phyloP scores from a whole-genome alignment of 2,797 vertebrate species.

The Kryptopterus vitreolus region DNA sequence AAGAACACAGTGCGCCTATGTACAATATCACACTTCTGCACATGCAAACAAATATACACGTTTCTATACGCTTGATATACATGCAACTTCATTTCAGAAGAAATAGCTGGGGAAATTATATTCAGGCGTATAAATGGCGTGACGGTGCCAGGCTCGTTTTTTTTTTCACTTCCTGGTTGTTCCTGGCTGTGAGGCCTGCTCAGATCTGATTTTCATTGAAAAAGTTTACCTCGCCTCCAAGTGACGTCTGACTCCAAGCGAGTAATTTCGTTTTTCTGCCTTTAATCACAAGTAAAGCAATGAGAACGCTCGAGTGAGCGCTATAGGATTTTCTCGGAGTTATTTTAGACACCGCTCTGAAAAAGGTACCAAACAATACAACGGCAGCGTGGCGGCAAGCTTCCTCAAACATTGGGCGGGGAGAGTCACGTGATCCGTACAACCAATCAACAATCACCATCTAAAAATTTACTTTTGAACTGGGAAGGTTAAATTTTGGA shows the following conservation, averaged over 20 bases:
- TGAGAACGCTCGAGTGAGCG: not conserved
- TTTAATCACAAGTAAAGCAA: not conserved
- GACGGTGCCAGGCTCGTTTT: no score
- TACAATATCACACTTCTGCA: not conserved
- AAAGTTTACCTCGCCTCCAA: slow-evolving; percentile 25
- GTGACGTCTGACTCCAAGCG: not conserved
- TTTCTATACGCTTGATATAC: not conserved
- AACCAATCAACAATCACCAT: not conserved
- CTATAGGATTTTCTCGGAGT: not conserved
- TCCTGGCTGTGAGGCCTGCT: not conserved
- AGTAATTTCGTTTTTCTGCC: not conserved
- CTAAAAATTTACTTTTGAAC: not conserved
- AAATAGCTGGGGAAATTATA: not conserved
- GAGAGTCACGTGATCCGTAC: not conserved
- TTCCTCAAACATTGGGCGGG: slow-evolving; percentile 3
- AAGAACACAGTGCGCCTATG: no score
- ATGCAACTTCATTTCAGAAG: not conserved
- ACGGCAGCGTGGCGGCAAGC: not conserved
- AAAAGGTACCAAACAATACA: not conserved
- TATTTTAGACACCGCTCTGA: no score
- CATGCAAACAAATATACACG: not conserved
- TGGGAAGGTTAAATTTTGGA: not conserved
- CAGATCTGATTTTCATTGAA: not conserved
- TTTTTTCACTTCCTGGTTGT: not conserved
- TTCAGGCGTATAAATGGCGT: not conserved